Conservation (phyloP, 1,140 invertebrate species). For the Aphaenogaster ashmeadi region DNA sequence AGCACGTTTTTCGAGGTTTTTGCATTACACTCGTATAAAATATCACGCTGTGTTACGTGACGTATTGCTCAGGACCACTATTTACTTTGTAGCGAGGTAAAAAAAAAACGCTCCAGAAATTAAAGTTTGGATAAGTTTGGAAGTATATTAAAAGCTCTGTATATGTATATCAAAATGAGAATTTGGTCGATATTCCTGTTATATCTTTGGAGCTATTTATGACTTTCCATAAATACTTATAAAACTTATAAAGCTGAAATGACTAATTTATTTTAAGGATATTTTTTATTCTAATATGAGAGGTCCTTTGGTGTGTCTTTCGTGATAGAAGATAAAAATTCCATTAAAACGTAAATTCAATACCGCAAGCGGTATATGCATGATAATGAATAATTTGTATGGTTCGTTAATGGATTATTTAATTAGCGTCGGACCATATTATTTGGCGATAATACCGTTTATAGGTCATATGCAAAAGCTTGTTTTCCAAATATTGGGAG, state of each 20-base stretch:
- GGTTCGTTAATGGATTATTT: slow-evolving; percentile 54
- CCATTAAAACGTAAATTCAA: background rate
- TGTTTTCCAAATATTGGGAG: slow-evolving; percentile 13
- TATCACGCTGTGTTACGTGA: slow-evolving; percentile 9
- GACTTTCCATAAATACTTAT: background rate
- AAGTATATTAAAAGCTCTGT: slow-evolving; percentile 27
- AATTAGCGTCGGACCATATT: slow-evolving; percentile 37
- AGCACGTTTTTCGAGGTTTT: slow-evolving; percentile 28
- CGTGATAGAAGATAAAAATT: background rate
- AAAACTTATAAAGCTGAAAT: background rate
- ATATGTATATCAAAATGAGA: background rate
- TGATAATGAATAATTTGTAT: slow-evolving; percentile 28
- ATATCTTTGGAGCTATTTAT: background rate
- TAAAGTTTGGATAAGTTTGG: slow-evolving; percentile 33
- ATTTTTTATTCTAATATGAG: background rate
- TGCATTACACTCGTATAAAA: slow-evolving; percentile 4
- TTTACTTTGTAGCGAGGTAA: slow-evolving; percentile 21
- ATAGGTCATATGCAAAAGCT: slow-evolving; percentile 18
- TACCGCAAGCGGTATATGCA: background rate
- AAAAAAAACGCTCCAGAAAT: slow-evolving; percentile 1
- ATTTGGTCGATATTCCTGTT: background rate
- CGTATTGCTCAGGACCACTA: slow-evolving; percentile 18
- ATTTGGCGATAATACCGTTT: slow-evolving; percentile 43
- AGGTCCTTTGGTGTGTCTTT: background rate
- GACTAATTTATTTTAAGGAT: background rate